A percentile compares a stretch with the other conserved stretches of the same genome.
Evolutionary conservation across 2,888 invertebrate genomes (phyloP).

Genomic region (Heteropelma amictum): DNA sequence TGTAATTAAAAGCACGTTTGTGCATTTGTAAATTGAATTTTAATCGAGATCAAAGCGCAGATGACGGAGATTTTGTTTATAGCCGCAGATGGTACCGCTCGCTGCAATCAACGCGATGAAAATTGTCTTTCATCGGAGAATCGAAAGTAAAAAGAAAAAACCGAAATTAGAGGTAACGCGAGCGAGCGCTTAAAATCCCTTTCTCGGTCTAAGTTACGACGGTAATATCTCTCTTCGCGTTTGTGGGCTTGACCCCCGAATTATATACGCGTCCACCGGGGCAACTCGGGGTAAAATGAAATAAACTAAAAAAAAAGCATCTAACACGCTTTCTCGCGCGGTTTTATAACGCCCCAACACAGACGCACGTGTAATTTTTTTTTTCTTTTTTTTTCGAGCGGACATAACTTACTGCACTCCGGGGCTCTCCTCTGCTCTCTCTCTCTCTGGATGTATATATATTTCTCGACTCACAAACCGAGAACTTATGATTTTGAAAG

Average conservation of each 20-base stretch:
- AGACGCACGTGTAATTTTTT: too few relatives aligned
- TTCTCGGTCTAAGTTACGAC: constrained; percentile 58
- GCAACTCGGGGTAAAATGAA: constrained; percentile 16
- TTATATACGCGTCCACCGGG: constrained; percentile 46
- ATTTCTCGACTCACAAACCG: constrained; percentile 44
- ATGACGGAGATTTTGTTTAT: too few relatives aligned
- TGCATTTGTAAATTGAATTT: too few relatives aligned
- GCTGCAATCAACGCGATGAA: constrained; percentile 21
- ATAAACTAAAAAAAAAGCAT: constrained; percentile 23
- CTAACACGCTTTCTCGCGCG: constrained; percentile 39
- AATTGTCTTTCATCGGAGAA: constrained; percentile 34
- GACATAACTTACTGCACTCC: constrained; percentile 64
- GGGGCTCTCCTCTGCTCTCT: constrained; percentile 18
- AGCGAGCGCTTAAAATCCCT: constrained; percentile 21
- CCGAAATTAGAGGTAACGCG: constrained; percentile 24
- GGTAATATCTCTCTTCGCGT: constrained; percentile 46
- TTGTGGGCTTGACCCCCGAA: constrained; percentile 46
- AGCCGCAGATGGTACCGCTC: constrained; percentile 39
- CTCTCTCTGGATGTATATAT: background rate
- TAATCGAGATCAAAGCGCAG: too few relatives aligned
- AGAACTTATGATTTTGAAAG: constrained; percentile 58
- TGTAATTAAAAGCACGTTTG: too few relatives aligned
- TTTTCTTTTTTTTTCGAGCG: constrained; percentile 62
- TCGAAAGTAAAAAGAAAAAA: background rate
- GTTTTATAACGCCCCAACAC: constrained; percentile 37